These are phyloP conservation scores for Thymelicus sylvestris DNA, from an alignment of 2,888 invertebrate genomes.

Conservation along the genomic window DNA sequence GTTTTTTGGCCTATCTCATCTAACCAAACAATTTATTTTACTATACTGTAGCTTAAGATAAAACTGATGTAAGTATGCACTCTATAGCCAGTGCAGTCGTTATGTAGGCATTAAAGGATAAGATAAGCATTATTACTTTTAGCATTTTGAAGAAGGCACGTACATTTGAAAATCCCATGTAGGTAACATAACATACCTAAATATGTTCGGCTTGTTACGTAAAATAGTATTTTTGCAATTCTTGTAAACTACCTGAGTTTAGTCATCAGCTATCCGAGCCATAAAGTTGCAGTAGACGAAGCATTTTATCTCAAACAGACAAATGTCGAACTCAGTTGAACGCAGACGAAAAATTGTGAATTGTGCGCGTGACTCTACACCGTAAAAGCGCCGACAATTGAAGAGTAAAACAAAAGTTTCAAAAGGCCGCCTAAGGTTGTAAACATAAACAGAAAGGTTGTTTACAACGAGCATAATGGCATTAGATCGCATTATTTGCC, in stretches of 20 bases:
- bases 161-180: conserved; percentile 1
- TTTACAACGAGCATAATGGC: conserved; percentile 65
- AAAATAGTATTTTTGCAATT: conserved; percentile 14
- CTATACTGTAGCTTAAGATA: not conserved
- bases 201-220: not conserved
- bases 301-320: not conserved
- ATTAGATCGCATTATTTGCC: conserved; percentile 70
- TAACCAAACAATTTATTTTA: not conserved
- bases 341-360: conserved; percentile 7
- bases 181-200: not conserved
- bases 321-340: not conserved
- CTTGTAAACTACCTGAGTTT: conserved; percentile 17
- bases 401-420: conserved; percentile 52
- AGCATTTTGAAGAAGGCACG: conserved; percentile 5
- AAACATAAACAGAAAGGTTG: conserved; percentile 59
- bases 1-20: not conserved
- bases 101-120: conserved; percentile 10
- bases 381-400: conserved; percentile 56
- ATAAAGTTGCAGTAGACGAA: conserved; percentile 14
- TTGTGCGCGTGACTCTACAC: conserved; percentile 16
- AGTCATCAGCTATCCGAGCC: conserved; percentile 13
- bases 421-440: conserved; percentile 54
- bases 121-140: conserved; percentile 4
- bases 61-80: not conserved
- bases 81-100: conserved; percentile 5